Evolutionary conservation across 23 tunicate species (phyloP).

Genomic region (Styela clava): DNA sequence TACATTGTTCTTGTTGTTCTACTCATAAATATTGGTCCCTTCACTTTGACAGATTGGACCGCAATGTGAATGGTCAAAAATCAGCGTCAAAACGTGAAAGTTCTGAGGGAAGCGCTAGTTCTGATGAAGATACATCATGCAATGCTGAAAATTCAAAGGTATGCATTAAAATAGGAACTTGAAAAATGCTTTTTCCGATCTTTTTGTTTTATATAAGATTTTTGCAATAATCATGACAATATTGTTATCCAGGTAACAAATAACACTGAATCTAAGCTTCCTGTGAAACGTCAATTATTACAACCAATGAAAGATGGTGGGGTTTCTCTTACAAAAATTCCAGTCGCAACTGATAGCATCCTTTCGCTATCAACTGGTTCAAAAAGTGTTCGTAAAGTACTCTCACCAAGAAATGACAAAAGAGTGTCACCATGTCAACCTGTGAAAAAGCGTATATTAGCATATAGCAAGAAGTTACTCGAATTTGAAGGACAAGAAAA

Average conservation of each 20-base stretch:
- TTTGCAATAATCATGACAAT: background rate
- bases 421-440: conserved; percentile 72
- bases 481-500: conserved; percentile 42
- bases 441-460: conserved; percentile 74
- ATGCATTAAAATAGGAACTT: background rate
- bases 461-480: conserved; percentile 64
- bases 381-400: background rate
- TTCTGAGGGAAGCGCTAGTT: background rate
- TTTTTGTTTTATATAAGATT: no score
- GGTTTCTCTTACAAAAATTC: background rate
- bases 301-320: background rate
- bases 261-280: background rate
- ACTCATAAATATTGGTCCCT: no score
- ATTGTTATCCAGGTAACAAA: background rate
- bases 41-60: background rate
- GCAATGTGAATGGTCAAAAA: background rate
- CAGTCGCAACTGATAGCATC: background rate
- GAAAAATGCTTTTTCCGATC: background rate
- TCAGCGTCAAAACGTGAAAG: background rate
- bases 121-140: background rate
- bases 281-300: conserved; percentile 6
- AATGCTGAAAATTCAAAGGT: background rate
- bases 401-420: conserved; percentile 10
- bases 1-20: no score
- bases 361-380: background rate